phyloP scores from a whole-genome alignment of 2,113 vertebrate species.

The Myotis yumanensis region DNA sequence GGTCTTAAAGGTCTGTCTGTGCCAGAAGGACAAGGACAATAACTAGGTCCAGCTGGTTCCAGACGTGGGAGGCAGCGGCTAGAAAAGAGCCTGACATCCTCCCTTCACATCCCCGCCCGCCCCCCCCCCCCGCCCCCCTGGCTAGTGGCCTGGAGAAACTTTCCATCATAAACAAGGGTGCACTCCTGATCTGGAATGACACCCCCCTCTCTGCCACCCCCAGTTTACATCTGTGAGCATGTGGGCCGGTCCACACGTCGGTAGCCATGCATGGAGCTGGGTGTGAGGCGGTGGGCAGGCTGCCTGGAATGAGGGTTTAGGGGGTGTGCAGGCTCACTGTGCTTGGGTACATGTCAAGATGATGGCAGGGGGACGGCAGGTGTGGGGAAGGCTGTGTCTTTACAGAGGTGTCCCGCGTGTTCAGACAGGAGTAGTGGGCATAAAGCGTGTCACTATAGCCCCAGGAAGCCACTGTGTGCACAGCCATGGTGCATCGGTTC shows the following conservation, averaged over 20 bases:
- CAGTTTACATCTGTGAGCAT: neutral
- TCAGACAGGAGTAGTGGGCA: neutral
- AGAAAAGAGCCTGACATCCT: neutral
- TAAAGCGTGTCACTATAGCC: neutral
- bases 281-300: too few relatives aligned
- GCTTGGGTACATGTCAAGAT: neutral
- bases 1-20: slow-evolving; percentile 14
- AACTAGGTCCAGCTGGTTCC: slow-evolving; percentile 61
- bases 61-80: slow-evolving; percentile 41
- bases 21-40: neutral
- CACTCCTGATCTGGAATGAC: neutral
- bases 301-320: neutral
- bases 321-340: neutral
- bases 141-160: slow-evolving; percentile 67
- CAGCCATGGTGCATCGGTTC: neutral
- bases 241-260: neutral
- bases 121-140: neutral
- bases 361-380: neutral
- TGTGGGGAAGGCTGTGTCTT: neutral
- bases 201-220: neutral
- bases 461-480: neutral
- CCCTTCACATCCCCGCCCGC: neutral
- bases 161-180: slow-evolving; percentile 73
- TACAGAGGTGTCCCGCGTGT: neutral
- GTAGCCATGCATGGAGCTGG: neutral